phyloP scores from a whole-genome alignment of 2,888 invertebrate species.

The Trimorus sp. region DNA sequence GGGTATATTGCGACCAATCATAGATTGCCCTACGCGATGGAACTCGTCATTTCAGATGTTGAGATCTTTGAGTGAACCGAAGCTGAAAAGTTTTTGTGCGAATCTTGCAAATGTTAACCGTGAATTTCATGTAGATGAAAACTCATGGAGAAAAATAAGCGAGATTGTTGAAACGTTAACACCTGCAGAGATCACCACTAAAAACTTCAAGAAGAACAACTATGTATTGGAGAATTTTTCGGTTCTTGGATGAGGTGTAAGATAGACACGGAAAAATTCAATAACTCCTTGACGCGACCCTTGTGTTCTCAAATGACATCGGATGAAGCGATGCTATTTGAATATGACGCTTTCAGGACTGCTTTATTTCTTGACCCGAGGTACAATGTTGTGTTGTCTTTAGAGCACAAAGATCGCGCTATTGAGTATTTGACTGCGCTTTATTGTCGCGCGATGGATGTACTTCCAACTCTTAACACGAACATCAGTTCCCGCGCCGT shows the following conservation, averaged over 20 bases:
- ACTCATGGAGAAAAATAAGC: conserved; percentile 1
- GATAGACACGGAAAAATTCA: not conserved
- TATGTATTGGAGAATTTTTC: conserved; percentile 8
- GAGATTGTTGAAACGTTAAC: not conserved
- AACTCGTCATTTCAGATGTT: conserved; percentile 12
- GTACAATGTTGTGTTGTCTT: conserved; percentile 17
- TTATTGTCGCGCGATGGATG: conserved; percentile 1
- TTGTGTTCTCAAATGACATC: not conserved
- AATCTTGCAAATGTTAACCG: not conserved
- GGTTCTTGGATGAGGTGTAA: not conserved
- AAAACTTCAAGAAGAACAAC: conserved; percentile 13
- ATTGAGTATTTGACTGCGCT: conserved; percentile 17
- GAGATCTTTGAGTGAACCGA: not conserved
- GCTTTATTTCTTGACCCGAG: conserved; percentile 35
- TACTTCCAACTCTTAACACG: too few species aligned
- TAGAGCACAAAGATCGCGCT: conserved; percentile 20
- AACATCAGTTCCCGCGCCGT: not conserved
- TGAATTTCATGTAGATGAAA: not conserved
- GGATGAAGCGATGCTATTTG: not conserved
- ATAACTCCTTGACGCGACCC: not conserved
- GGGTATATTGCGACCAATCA: not conserved
- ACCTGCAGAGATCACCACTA: conserved; percentile 3
- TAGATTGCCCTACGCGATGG: conserved; percentile 9
- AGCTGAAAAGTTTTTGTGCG: not conserved
- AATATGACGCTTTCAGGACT: conserved; percentile 23